These are phyloP conservation scores for Gasteruption jaculator DNA, from an alignment of 2,888 invertebrate species.

Conservation along the genomic window DNA sequence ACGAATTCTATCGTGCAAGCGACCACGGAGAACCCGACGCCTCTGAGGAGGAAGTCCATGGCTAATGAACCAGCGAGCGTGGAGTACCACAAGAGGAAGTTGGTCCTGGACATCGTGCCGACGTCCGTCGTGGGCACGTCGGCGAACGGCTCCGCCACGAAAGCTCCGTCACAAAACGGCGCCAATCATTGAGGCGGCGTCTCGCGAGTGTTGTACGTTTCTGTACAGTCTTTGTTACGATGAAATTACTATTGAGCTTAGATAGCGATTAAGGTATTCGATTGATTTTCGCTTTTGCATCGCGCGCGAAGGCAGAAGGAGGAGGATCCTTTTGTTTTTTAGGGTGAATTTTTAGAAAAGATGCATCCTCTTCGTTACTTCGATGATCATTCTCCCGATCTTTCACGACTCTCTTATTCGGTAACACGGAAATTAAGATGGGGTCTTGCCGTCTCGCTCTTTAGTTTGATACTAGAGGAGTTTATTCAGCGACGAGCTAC, in stretches of 20 bases:
- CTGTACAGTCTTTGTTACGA: conserved; percentile 44
- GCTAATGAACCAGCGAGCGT: conserved; percentile 41
- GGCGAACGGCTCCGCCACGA: conserved; percentile 24
- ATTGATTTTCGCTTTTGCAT: no score
- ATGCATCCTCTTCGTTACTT: no score
- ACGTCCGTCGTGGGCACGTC: no score
- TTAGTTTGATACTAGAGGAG: no score
- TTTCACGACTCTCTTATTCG: no score
- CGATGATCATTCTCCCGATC: no score
- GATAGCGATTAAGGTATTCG: background rate
- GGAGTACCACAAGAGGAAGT: conserved; percentile 41
- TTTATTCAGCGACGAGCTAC: no score
- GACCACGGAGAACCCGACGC: conserved; percentile 38
- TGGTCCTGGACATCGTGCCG: conserved; percentile 38
- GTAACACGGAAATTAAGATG: no score
- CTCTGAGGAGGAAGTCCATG: conserved; percentile 55
- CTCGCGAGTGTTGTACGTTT: conserved; percentile 28
- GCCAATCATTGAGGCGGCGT: conserved; percentile 27
- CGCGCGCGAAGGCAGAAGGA: no score
- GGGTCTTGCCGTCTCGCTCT: no score
- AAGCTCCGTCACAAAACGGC: conserved; percentile 35
- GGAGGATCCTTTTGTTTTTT: no score
- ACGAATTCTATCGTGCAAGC: conserved; percentile 34
- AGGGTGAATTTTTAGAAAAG: no score
- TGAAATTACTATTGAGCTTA: conserved; percentile 11